Evolutionary conservation across 2,888 invertebrate genomes (phyloP), one percentile per base, ranked within the genome.

Genomic region (Parapristionchus giblindavisi): DNA sequence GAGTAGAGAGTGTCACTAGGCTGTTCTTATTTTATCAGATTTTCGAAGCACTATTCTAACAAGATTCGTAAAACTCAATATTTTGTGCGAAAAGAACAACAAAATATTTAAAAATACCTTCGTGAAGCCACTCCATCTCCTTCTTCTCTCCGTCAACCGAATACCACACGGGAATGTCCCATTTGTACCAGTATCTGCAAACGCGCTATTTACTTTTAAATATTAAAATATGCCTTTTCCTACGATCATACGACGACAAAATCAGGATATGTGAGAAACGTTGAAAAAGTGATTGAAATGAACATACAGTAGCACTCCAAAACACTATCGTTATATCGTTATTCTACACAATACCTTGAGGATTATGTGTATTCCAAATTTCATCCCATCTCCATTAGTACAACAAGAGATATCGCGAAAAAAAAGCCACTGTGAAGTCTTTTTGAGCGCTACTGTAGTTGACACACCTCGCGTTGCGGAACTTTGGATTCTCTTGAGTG

Each of bases 81-180:
- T n/a, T n/a, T n/a, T n/a, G n/a, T n/a, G n/a, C n/a, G n/a, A n/a
- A n/a, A n/a, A n/a, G n/a, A n/a, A n/a, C n/a, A n/a, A n/a, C n/a
- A n/a, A n/a, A n/a, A n/a, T n/a, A n/a, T n/a, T n/a, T 21, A 14
- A 48, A 11, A 48, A 21, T 52, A 11, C 38, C 54, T 32, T 74
- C 52, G 24, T 74, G 74, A 38, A 74, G 40, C 74, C 74, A 74
- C n/a, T 24, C 21, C 74, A 74, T 63, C 21, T 54, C 54, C 17
- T 63, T 63, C 54, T 63, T 74, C 65, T 63, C 65, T 40, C 74
- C 74, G 29, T 65, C 63, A 1, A 74, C 52, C 14, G 60, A 60
- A 32, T 85, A 83, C 87, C 87, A 87, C 14, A 87, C 77, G 8
- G 87, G 87, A 56, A 87, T 79, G 76, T 85, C 87, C 85, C 85